Evolutionary conservation across 2,888 invertebrate species (phyloP).

Genomic region (Formica aserva): DNA sequence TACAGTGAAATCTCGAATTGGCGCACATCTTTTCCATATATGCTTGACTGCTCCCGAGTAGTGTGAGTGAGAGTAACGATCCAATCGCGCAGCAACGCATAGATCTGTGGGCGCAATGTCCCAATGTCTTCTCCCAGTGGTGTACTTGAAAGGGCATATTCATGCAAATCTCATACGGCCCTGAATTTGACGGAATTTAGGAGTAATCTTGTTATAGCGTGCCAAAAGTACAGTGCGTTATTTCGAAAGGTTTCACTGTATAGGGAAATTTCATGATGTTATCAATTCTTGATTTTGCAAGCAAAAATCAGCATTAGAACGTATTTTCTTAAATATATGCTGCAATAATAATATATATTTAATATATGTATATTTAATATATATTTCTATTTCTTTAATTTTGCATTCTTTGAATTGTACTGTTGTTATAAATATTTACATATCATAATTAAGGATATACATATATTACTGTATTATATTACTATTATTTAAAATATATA

Average conservation of each 20-base stretch:
- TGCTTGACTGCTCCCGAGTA: too few species aligned
- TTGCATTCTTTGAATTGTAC: neutral
- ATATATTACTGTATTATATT: neutral
- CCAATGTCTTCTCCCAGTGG: too few species aligned
- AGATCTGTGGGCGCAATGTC: too few species aligned
- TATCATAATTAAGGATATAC: neutral
- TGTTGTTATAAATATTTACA: constrained; percentile 2
- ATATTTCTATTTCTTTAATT: neutral
- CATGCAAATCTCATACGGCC: too few species aligned
- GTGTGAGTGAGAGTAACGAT: too few species aligned
- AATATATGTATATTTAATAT: neutral
- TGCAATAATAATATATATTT: neutral
- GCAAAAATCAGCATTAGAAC: neutral
- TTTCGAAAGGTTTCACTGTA: too few species aligned
- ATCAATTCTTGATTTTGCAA: neutral
- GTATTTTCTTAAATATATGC: neutral
- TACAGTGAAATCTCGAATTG: neutral
- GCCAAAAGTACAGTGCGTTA: too few species aligned
- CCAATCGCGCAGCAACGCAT: too few species aligned
- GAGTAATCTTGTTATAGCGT: too few species aligned
- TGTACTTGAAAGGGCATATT: too few species aligned
- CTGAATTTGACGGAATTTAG: too few species aligned
- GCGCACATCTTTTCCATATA: too few species aligned
- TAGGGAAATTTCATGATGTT: neutral
- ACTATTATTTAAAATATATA: neutral